phyloP scores from a whole-genome alignment of 1,140 invertebrate genomes.

The Frieseomelitta varia region DNA sequence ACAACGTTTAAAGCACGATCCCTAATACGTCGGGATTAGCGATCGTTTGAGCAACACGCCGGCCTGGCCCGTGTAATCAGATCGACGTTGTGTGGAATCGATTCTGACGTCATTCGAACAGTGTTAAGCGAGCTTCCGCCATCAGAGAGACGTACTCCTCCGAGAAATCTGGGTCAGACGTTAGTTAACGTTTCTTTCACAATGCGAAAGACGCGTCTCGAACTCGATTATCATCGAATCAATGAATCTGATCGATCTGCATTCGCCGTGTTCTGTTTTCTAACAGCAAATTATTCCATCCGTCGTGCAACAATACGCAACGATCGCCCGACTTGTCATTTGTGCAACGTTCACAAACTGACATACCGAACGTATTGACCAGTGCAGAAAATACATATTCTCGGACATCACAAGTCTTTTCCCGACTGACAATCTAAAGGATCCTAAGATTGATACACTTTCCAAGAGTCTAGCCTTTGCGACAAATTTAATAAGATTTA shows the following conservation, averaged over 20 bases:
- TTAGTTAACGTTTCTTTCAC: neutral
- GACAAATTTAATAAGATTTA: no score
- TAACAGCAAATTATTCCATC: no score
- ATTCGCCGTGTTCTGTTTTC: neutral
- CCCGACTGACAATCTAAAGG: no score
- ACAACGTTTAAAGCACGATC: slow-evolving; percentile 42
- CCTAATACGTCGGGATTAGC: slow-evolving; percentile 36
- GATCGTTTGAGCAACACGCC: slow-evolving; percentile 33
- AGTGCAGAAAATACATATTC: no score
- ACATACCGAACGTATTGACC: no score
- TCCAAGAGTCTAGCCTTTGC: no score
- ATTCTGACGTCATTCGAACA: slow-evolving; percentile 10
- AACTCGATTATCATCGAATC: neutral
- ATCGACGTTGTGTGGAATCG: slow-evolving; percentile 20
- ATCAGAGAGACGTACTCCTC: neutral
- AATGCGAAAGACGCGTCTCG: neutral
- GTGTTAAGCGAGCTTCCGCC: neutral
- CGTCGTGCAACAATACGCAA: no score
- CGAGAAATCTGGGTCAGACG: neutral
- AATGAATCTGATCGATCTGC: neutral
- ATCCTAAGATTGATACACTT: no score
- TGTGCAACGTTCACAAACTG: no score
- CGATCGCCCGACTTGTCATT: no score
- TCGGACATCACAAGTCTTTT: no score
- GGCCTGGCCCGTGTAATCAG: slow-evolving; percentile 16